A percentile compares a stretch with the other conserved stretches of the same genome.
Conservation (phyloP, 2,797 vertebrate genomes). For the Pseudochaenichthys georgianus region DNA sequence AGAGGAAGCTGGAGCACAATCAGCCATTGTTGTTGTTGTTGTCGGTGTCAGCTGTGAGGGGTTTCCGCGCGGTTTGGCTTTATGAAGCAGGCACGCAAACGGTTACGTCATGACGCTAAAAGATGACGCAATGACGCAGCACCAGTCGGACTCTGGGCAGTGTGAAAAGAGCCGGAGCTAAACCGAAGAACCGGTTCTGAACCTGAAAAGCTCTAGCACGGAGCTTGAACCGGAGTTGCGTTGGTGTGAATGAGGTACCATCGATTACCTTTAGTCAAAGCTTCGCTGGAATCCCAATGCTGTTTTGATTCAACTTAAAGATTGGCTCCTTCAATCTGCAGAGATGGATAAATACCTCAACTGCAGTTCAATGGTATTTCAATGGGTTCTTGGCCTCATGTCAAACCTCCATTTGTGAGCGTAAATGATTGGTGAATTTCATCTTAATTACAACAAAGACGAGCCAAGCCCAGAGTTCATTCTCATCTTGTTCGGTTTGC, state of each 20-base stretch:
- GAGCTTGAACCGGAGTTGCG: no score
- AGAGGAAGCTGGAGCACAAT: no score
- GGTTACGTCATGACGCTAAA: no score
- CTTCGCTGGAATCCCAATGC: conserved; percentile 52
- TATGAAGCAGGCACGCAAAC: no score
- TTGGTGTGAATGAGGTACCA: background rate
- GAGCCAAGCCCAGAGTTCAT: conserved; percentile 81
- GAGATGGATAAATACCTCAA: conserved; percentile 71
- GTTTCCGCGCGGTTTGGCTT: no score
- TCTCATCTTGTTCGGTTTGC: conserved; percentile 79
- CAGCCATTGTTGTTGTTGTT: no score
- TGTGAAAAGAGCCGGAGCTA: no score
- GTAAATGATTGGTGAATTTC: conserved; percentile 86
- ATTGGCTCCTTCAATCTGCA: conserved; percentile 57
- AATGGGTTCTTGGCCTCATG: conserved; percentile 81
- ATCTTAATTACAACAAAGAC: conserved; percentile 89
- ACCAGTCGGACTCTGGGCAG: no score
- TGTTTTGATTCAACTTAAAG: conserved; percentile 59
- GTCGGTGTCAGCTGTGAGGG: no score
- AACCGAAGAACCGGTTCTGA: no score
- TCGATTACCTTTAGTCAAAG: conserved; percentile 66
- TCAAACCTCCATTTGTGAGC: conserved; percentile 82
- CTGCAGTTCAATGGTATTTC: conserved; percentile 75
- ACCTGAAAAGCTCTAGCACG: no score
- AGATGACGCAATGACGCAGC: no score